Conservation (phyloP, 2,888 invertebrate genomes). For the Onthophagus sagittarius region DNA sequence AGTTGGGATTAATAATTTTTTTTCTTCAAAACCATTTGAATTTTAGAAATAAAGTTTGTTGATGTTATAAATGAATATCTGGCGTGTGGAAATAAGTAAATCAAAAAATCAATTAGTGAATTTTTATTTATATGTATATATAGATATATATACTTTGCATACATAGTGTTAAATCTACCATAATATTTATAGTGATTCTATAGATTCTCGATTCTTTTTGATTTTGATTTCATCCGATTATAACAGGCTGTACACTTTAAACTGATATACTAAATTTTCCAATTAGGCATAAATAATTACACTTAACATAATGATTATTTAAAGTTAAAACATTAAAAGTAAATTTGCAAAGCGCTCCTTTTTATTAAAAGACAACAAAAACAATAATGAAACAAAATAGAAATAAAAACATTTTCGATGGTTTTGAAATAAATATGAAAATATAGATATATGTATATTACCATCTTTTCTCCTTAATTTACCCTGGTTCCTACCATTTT, state of each 20-base stretch:
- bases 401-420: neutral
- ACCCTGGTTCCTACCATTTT: conserved; percentile 4
- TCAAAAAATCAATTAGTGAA: conserved; percentile 1
- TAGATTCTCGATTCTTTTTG: conserved; percentile 9
- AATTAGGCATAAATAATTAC: neutral
- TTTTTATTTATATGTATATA: conserved; percentile 11
- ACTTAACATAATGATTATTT: neutral
- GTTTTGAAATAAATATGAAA: conserved; percentile 8
- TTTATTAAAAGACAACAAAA: neutral
- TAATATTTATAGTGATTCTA: conserved; percentile 6
- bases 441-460: conserved; percentile 1
- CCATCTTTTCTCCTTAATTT: neutral
- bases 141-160: conserved; percentile 1
- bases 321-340: neutral
- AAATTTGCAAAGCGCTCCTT: neutral
- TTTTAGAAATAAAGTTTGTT: too few species aligned
- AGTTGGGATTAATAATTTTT: too few species aligned
- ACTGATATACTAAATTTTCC: neutral
- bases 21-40: too few species aligned
- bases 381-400: neutral
- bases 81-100: too few species aligned
- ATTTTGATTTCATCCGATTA: neutral
- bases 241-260: conserved; percentile 3
- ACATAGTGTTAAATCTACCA: conserved; percentile 3
- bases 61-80: too few species aligned